These are phyloP conservation scores for Neomicropteryx cornuta DNA, from an alignment of 1,140 invertebrate genomes.

Conservation along the genomic window DNA sequence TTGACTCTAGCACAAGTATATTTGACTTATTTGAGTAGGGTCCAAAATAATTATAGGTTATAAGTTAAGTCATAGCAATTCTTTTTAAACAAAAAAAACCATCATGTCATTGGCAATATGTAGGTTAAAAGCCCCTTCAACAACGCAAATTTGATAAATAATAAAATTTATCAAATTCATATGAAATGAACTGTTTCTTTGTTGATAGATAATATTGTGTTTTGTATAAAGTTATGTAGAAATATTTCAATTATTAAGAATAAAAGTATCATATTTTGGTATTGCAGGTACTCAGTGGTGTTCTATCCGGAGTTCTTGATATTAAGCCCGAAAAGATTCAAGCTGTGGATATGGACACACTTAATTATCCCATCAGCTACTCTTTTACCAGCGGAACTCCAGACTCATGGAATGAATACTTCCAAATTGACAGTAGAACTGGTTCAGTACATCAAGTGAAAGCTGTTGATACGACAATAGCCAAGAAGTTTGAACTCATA, in stretches of 20 bases:
- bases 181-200: no score
- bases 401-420: conserved; percentile 63
- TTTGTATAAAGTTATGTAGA: conserved; percentile 5
- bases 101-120: no score
- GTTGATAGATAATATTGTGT: conserved; percentile 5
- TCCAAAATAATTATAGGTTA: no score
- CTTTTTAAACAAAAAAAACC: no score
- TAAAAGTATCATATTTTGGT: no score
- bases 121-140: no score
- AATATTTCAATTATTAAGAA: no score
- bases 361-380: conserved; percentile 70
- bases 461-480: conserved; percentile 65
- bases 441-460: conserved; percentile 70
- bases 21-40: no score
- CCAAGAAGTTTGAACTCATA: conserved; percentile 52
- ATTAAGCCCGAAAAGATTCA: conserved; percentile 81
- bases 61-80: no score
- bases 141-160: no score
- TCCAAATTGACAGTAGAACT: conserved; percentile 69
- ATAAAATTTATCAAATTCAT: no score
- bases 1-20: no score
- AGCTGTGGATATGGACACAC: conserved; percentile 78
- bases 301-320: conserved; percentile 67
- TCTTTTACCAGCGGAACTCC: conserved; percentile 71
- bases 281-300: conserved; percentile 66